Evolutionary conservation across 2,797 vertebrate genomes (phyloP).

Genomic region (Staurois parvus): DNA sequence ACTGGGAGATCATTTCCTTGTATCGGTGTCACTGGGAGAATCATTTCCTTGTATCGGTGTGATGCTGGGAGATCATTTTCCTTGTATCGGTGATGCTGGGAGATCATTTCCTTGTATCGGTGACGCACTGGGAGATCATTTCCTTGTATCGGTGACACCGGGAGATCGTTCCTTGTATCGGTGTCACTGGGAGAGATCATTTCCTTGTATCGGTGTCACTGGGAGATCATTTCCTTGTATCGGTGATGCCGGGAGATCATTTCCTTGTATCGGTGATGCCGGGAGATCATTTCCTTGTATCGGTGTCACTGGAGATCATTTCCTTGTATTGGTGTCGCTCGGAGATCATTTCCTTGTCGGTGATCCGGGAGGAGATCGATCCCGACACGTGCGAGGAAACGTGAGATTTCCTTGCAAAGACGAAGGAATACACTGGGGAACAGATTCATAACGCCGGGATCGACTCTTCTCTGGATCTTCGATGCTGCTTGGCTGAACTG

Average conservation of each 20-base stretch:
- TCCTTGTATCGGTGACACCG: background rate
- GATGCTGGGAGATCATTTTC: conserved; percentile 45
- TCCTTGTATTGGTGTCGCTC: background rate
- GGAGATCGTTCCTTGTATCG: conserved; percentile 29
- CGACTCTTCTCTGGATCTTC: too few species aligned
- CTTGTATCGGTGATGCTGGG: too few species aligned
- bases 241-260: conserved; percentile 42
- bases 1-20: conserved; percentile 40
- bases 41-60: conserved; percentile 33
- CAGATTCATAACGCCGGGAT: too few species aligned
- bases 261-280: too few species aligned
- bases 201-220: conserved; percentile 8
- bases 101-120: conserved; percentile 39
- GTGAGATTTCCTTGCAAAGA: background rate
- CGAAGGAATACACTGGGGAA: background rate
- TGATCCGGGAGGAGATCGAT: conserved; percentile 36
- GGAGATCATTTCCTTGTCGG: conserved; percentile 35
- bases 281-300: conserved; percentile 26
- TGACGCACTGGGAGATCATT: conserved; percentile 40
- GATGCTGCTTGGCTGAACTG: too few species aligned
- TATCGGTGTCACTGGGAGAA: conserved; percentile 11
- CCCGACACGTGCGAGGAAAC: background rate
- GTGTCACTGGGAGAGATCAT: conserved; percentile 43
- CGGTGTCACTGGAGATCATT: conserved; percentile 42
- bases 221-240: conserved; percentile 26